Conservation (phyloP, 2,888 invertebrate species). For the Steinernema scapterisci region DNA sequence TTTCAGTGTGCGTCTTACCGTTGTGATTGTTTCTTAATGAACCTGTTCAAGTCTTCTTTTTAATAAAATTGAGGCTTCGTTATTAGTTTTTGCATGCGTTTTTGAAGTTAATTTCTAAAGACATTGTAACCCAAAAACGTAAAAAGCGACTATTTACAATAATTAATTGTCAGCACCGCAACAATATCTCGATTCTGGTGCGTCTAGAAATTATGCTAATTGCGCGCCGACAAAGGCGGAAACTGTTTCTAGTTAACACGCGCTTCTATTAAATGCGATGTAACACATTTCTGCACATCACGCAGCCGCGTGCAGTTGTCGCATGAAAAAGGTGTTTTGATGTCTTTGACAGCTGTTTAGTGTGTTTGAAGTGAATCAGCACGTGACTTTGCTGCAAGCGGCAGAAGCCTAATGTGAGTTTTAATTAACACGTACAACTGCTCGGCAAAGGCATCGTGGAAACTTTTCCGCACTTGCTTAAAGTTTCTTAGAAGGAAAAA, state of each 20-base stretch:
- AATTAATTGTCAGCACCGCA: neutral
- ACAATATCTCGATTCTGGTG: neutral
- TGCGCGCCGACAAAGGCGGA: conserved; percentile 2
- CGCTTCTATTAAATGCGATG: neutral
- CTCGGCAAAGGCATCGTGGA: too few species aligned
- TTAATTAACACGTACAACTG: neutral
- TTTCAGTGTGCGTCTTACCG: too few species aligned
- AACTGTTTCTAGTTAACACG: neutral
- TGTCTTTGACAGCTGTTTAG: neutral
- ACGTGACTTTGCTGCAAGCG: neutral
- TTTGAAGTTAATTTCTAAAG: too few species aligned
- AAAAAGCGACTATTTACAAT: too few species aligned
- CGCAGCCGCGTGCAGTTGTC: neutral
- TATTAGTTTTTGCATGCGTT: too few species aligned
- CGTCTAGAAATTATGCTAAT: neutral
- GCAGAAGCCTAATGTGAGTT: neutral
- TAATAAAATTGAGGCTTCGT: too few species aligned
- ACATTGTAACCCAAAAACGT: too few species aligned
- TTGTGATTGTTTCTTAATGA: too few species aligned
- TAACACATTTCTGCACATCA: neutral
- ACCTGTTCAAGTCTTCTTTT: too few species aligned
- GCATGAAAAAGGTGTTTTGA: neutral
- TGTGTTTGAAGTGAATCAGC: neutral
- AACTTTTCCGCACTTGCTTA: too few species aligned
- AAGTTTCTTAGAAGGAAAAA: too few species aligned